Percentiles rank a stretch among this genome's conserved stretches.
Conservation (phyloP, 2,113 vertebrate genomes). For the Cephalopterus ornatus region DNA sequence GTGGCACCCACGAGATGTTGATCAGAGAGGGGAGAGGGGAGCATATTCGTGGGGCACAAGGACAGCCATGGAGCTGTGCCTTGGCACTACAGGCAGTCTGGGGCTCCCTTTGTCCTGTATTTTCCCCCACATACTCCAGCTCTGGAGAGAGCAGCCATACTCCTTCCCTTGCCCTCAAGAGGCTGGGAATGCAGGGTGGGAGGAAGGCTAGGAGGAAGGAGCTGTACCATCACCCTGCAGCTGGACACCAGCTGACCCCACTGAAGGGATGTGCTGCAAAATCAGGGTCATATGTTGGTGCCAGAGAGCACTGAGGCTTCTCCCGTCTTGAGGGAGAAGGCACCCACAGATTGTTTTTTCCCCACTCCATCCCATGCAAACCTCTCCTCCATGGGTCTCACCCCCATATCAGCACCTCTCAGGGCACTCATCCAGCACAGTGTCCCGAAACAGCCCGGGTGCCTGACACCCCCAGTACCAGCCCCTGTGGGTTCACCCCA, state of each 20-base stretch:
- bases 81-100: background rate
- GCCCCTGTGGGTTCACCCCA: rapidly evolving
- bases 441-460: background rate
- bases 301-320: background rate
- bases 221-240: background rate
- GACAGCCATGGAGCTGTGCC: background rate
- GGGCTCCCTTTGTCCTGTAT: background rate
- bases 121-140: background rate
- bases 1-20: background rate
- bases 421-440: background rate
- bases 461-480: background rate
- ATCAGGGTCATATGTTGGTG: rapidly evolving
- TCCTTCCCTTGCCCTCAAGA: background rate
- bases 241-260: background rate
- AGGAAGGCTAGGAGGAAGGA: background rate
- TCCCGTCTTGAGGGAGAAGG: background rate
- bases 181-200: background rate
- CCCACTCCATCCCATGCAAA: background rate
- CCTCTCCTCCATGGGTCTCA: background rate
- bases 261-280: background rate
- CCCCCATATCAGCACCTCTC: rapidly evolving
- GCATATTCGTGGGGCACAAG: background rate
- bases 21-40: background rate
- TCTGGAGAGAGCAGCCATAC: background rate
- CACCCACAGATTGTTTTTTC: background rate